A percentile compares a stretch with the other conserved stretches of the same genome.
phyloP scores from a whole-genome alignment of 2,113 vertebrate genomes.

The Capreolus pygargus region DNA sequence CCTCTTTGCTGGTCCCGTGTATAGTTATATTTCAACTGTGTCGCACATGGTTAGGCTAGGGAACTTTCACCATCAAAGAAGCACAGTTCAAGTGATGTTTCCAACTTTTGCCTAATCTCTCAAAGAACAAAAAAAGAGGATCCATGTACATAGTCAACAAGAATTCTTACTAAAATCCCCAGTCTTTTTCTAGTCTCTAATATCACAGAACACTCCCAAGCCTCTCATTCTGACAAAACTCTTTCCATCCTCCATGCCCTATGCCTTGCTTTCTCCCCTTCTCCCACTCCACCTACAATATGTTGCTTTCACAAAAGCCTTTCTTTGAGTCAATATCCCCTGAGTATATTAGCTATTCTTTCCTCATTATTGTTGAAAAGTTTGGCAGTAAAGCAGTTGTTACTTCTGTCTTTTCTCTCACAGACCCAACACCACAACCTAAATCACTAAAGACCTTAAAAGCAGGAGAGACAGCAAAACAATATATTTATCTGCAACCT shows the following conservation, averaged over 20 bases:
- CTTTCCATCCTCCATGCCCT: no score
- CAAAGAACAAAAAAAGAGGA: not conserved
- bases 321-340: not conserved
- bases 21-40: not conserved
- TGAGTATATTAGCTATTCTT: not conserved
- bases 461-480: not conserved
- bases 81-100: not conserved
- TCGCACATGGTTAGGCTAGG: not conserved
- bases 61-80: not conserved
- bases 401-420: not conserved
- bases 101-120: not conserved
- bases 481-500: not conserved
- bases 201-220: not conserved
- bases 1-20: not conserved
- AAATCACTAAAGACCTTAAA: not conserved
- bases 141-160: not conserved
- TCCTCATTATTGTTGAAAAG: not conserved
- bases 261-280: not conserved
- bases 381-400: not conserved
- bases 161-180: not conserved
- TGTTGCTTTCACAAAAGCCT: not conserved
- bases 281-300: not conserved
- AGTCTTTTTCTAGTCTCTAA: not conserved
- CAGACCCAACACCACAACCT: not conserved
- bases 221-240: not conserved